These are phyloP conservation scores for Asarcornis scutulata DNA, from an alignment of 2,113 vertebrate genomes.

Conservation along the genomic window DNA sequence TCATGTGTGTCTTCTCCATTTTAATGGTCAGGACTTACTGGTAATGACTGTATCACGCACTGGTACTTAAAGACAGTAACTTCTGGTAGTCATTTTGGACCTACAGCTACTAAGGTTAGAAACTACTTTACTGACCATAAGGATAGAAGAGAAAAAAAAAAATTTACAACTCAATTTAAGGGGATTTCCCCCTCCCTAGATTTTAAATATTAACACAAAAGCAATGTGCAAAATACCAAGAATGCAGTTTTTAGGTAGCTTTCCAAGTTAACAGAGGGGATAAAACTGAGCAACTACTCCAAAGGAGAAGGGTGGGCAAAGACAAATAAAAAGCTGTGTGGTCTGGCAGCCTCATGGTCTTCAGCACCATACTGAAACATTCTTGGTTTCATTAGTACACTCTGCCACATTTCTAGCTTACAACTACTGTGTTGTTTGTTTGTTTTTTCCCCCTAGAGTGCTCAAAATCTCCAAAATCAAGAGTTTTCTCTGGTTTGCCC, in stretches of 20 bases:
- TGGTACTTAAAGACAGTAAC: neutral
- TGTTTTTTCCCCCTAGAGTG: neutral
- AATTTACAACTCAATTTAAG: neutral
- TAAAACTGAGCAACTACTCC: neutral
- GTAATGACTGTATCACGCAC: neutral
- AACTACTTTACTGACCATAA: neutral
- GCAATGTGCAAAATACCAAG: neutral
- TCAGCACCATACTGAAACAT: neutral
- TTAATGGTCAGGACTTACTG: neutral
- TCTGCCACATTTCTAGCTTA: neutral
- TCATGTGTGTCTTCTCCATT: neutral
- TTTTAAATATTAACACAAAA: neutral
- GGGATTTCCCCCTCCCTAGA: neutral
- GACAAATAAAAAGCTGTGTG: neutral
- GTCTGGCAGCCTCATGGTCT: neutral
- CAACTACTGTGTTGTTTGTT: neutral
- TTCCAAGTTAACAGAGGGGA: neutral
- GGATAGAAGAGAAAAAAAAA: neutral
- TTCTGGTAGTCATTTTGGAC: neutral
- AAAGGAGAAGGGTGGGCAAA: neutral
- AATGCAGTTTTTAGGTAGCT: neutral
- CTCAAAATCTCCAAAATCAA: neutral
- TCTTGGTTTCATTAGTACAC: neutral
- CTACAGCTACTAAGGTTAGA: neutral
- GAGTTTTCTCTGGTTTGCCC: neutral